phyloP scores from a whole-genome alignment of 2,797 vertebrate genomes.

The Alca torda region DNA sequence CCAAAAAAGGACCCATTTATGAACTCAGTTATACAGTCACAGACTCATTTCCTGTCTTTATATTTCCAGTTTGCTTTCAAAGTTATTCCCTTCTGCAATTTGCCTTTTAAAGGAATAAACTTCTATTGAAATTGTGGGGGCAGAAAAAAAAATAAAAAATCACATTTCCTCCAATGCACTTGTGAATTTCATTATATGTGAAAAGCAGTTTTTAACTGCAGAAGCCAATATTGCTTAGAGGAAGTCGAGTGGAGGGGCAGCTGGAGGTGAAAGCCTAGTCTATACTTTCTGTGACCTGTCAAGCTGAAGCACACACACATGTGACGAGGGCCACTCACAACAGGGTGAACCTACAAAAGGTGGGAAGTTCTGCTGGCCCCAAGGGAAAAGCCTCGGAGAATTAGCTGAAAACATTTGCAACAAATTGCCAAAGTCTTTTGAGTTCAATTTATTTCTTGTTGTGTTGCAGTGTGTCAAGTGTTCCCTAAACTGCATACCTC shows the following conservation, averaged over 20 bases:
- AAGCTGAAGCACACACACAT: background rate
- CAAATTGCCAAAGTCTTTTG: background rate
- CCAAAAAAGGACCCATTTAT: conserved; percentile 67
- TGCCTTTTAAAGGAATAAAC: conserved; percentile 68
- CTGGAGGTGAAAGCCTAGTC: conserved; percentile 59
- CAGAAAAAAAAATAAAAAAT: conserved; percentile 1
- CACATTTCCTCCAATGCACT: conserved; percentile 66
- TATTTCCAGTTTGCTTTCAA: conserved; percentile 72
- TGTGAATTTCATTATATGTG: conserved; percentile 72
- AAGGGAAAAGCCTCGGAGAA: conserved; percentile 18
- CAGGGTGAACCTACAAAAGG: background rate
- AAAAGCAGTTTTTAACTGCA: conserved; percentile 64
- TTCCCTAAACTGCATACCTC: background rate
- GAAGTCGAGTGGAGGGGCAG: conserved; percentile 61
- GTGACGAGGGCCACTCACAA: conserved; percentile 12
- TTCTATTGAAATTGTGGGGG: conserved; percentile 68
- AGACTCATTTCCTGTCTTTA: conserved; percentile 75
- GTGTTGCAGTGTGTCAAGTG: background rate
- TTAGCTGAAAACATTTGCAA: conserved; percentile 43
- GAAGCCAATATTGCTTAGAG: conserved; percentile 60
- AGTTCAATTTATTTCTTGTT: conserved; percentile 34
- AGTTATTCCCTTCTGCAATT: conserved; percentile 70
- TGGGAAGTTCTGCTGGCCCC: conserved; percentile 25
- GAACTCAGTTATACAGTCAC: conserved; percentile 67
- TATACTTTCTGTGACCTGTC: conserved; percentile 70